phyloP scores from a whole-genome alignment of 2,888 invertebrate species.

The Rhaphigaster nebulosa region DNA sequence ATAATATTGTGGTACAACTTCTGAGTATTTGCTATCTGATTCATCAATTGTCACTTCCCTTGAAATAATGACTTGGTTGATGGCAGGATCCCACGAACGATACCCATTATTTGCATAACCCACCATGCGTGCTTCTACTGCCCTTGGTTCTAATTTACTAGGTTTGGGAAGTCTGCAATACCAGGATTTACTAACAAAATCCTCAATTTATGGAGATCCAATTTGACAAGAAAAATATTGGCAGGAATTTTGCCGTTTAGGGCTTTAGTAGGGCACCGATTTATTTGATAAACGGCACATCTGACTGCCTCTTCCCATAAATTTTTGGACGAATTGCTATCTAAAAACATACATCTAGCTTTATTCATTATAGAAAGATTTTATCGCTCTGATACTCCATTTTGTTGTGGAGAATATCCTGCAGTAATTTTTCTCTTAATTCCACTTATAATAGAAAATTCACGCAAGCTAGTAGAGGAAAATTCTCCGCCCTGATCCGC shows the following conservation, averaged over 20 bases:
- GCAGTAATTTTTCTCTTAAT: not conserved
- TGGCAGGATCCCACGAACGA: constrained; percentile 58
- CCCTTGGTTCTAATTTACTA: too few species aligned
- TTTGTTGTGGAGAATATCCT: constrained; percentile 20
- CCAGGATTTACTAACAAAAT: constrained; percentile 62
- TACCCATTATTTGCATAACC: constrained; percentile 61
- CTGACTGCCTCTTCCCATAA: constrained; percentile 26
- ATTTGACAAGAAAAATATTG: constrained; percentile 51
- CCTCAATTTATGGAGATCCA: constrained; percentile 49
- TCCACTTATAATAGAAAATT: not conserved
- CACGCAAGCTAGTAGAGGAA: not conserved
- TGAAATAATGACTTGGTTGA: constrained; percentile 55
- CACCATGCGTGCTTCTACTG: constrained; percentile 36
- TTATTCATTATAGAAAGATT: constrained; percentile 4
- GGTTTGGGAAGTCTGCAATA: constrained; percentile 58
- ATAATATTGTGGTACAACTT: not conserved
- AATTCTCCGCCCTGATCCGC: not conserved
- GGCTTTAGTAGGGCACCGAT: constrained; percentile 59
- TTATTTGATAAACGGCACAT: constrained; percentile 47
- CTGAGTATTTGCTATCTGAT: too few species aligned
- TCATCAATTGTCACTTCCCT: constrained; percentile 65
- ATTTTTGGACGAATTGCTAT: constrained; percentile 4
- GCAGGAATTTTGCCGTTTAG: constrained; percentile 56
- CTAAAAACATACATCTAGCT: constrained; percentile 19
- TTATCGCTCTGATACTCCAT: constrained; percentile 12